Evolutionary conservation across 23 tunicate species (phyloP).

Genomic region (Clavelina lepadiformis): DNA sequence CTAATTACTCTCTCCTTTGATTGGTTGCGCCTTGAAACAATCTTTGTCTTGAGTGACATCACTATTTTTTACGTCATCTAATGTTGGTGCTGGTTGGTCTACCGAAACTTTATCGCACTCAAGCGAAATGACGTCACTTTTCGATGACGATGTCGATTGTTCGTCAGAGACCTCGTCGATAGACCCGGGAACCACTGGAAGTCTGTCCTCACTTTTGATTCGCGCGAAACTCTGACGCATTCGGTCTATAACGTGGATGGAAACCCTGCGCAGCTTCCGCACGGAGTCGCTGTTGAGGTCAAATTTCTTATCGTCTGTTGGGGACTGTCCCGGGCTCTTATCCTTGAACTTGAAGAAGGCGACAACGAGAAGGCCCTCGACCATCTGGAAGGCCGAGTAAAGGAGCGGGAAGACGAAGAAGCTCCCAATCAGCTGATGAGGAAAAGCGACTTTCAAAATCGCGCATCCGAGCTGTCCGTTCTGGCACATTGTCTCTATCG

Average conservation of each 20-base stretch:
- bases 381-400: constrained; percentile 37
- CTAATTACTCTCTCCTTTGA: too few species aligned
- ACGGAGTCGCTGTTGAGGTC: constrained; percentile 10
- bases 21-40: too few species aligned
- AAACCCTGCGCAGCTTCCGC: constrained; percentile 26
- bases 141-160: too few species aligned
- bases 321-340: constrained; percentile 2
- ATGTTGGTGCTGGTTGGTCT: too few species aligned
- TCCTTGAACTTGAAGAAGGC: constrained; percentile 15
- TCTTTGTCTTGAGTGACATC: too few species aligned
- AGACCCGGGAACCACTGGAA: too few species aligned
- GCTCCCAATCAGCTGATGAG: constrained; percentile 34
- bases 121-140: too few species aligned
- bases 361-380: constrained; percentile 24
- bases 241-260: constrained; percentile 30
- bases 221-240: constrained; percentile 17
- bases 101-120: too few species aligned
- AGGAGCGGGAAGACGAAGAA: constrained; percentile 39
- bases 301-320: constrained; percentile 2
- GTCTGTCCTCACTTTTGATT: too few species aligned
- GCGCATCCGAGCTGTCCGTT: constrained; percentile 50
- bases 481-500: constrained; percentile 45
- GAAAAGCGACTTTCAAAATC: constrained; percentile 35
- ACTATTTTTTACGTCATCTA: too few species aligned
- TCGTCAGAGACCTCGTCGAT: too few species aligned